phyloP scores from a whole-genome alignment of 2,113 vertebrate genomes.

The Epinephelus moara region DNA sequence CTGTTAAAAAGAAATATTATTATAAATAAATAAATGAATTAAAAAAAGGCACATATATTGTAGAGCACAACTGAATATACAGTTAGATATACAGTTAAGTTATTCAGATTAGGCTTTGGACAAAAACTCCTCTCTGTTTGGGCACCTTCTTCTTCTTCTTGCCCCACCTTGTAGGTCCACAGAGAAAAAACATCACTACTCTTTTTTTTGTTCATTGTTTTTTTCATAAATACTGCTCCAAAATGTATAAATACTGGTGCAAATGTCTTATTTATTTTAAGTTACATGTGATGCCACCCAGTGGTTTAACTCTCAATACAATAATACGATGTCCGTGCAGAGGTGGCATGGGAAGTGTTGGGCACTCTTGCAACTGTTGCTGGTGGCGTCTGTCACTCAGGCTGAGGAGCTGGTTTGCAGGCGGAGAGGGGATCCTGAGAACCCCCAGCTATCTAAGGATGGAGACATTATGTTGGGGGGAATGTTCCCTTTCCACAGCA shows the following conservation, averaged over 20 bases:
- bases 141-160: no score
- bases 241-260: constrained; percentile 52
- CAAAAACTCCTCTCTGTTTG: no score
- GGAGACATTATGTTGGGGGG: constrained; percentile 80
- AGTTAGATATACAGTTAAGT: no score
- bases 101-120: no score
- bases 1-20: no score
- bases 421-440: constrained; percentile 62
- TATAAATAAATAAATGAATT: no score
- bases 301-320: background rate
- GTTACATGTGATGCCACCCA: background rate
- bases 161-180: no score
- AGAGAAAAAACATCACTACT: no score
- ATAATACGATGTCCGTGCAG: constrained; percentile 40
- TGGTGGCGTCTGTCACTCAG: constrained; percentile 56
- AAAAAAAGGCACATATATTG: no score
- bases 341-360: constrained; percentile 64
- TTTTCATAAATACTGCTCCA: background rate
- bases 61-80: no score
- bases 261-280: background rate
- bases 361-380: constrained; percentile 63
- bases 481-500: constrained; percentile 80
- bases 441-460: constrained; percentile 63
- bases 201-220: no score
- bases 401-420: constrained; percentile 61